These are phyloP conservation scores for Poecile montanus DNA, from an alignment of 2,797 vertebrate genomes.

Conservation along the genomic window DNA sequence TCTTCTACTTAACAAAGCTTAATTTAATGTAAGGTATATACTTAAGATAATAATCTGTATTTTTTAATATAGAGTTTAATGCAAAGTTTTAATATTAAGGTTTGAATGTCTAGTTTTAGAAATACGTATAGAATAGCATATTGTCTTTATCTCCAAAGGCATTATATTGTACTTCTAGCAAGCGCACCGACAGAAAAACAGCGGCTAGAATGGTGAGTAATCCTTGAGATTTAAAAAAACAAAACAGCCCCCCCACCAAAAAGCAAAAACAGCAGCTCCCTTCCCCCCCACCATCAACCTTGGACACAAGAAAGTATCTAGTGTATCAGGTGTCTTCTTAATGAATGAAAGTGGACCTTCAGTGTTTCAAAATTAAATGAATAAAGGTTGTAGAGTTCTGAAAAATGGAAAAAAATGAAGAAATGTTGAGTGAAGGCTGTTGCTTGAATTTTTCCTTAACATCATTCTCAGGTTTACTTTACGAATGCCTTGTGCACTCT, in stretches of 20 bases:
- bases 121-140: constrained; percentile 76
- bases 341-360: neutral
- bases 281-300: neutral
- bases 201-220: constrained; percentile 88
- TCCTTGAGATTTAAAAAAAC: neutral
- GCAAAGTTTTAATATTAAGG: constrained; percentile 32
- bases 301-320: neutral
- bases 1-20: neutral
- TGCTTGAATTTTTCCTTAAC: neutral
- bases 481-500: neutral
- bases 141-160: constrained; percentile 91
- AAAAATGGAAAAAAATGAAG: neutral
- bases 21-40: neutral
- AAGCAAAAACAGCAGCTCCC: neutral
- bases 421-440: neutral
- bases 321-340: neutral
- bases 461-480: neutral
- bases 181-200: constrained; percentile 88
- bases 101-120: constrained; percentile 70
- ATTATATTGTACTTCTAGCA: constrained; percentile 91
- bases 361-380: neutral
- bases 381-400: neutral
- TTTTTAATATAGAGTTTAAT: neutral
- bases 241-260: neutral
- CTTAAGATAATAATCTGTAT: neutral